Percentiles rank a stretch among this genome's conserved stretches.
Conservation (phyloP, 64 coral and sea anemone species). For the Montipora efflorescens region DNA sequence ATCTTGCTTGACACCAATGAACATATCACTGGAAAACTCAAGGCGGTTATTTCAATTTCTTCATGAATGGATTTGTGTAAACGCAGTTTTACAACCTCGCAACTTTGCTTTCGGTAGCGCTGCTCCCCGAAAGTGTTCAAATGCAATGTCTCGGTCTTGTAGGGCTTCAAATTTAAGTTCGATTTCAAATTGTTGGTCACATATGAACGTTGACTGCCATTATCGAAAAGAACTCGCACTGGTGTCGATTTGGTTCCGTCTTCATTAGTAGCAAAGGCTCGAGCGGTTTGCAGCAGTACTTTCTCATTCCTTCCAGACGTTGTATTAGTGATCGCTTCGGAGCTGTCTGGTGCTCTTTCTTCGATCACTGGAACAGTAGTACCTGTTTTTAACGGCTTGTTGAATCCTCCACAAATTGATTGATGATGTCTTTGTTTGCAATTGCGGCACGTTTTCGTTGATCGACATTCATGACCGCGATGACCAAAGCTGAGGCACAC, state of each 20-base stretch:
- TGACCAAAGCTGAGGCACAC: neutral
- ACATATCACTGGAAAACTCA: no score
- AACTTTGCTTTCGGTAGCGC: neutral
- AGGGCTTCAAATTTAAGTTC: no score
- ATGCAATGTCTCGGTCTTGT: neutral
- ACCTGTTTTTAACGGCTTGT: neutral
- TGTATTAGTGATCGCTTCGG: neutral
- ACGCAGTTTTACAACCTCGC: neutral
- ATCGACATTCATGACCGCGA: neutral
- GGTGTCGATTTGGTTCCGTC: conserved; percentile 35
- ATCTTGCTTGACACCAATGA: no score
- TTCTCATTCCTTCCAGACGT: neutral
- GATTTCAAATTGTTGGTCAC: conserved; percentile 49
- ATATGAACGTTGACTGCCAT: conserved; percentile 62
- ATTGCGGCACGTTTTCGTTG: conserved; percentile 9
- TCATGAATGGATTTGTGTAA: neutral
- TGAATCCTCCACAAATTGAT: neutral
- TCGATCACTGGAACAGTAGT: neutral
- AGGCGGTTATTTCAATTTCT: no score
- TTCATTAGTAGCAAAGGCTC: conserved; percentile 35
- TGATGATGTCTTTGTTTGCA: neutral
- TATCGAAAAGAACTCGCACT: conserved; percentile 49
- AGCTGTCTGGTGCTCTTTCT: no score
- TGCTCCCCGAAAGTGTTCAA: neutral
- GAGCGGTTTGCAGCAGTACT: conserved; percentile 50